A percentile compares a stretch with the other conserved stretches of the same genome.
These are phyloP conservation scores for Athalia cordata DNA, from an alignment of 2,888 invertebrate species.

Conservation along the genomic window DNA sequence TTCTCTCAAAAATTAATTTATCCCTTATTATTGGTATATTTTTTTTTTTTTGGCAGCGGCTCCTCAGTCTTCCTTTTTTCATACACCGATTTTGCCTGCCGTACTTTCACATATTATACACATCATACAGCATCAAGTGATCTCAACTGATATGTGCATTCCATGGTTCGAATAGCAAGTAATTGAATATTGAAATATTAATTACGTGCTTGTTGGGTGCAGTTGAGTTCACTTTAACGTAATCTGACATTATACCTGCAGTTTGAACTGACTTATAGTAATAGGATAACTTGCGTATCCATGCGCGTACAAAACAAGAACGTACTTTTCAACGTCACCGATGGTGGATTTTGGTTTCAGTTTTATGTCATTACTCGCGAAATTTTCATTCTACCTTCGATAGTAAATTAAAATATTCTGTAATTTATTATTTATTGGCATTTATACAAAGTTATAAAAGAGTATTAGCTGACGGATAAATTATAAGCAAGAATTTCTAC, in stretches of 20 bases:
- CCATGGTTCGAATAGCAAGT: too few species aligned
- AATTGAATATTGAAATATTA: too few species aligned
- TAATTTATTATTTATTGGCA: slow-evolving; percentile 40
- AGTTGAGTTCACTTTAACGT: too few species aligned
- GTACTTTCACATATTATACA: too few species aligned
- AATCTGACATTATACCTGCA: too few species aligned
- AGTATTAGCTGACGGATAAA: slow-evolving; percentile 58
- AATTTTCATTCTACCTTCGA: background rate
- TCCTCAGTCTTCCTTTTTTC: background rate
- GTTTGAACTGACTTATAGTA: too few species aligned
- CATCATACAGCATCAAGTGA: too few species aligned
- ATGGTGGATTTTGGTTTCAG: background rate
- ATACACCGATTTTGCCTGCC: background rate
- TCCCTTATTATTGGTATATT: background rate
- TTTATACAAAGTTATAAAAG: slow-evolving; percentile 24
- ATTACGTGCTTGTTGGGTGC: too few species aligned
- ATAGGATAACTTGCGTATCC: too few species aligned
- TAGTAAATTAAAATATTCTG: background rate
- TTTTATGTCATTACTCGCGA: background rate
- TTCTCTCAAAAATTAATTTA: background rate
- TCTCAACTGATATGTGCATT: too few species aligned
- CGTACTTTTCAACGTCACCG: too few species aligned
- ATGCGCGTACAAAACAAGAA: too few species aligned
- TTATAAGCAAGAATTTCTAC: slow-evolving; percentile 55
- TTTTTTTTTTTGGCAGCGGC: background rate